Percentiles rank a stretch among this genome's conserved stretches.
phyloP scores from a whole-genome alignment of 1,140 invertebrate species.

The Anagrus nilaparvatae region DNA sequence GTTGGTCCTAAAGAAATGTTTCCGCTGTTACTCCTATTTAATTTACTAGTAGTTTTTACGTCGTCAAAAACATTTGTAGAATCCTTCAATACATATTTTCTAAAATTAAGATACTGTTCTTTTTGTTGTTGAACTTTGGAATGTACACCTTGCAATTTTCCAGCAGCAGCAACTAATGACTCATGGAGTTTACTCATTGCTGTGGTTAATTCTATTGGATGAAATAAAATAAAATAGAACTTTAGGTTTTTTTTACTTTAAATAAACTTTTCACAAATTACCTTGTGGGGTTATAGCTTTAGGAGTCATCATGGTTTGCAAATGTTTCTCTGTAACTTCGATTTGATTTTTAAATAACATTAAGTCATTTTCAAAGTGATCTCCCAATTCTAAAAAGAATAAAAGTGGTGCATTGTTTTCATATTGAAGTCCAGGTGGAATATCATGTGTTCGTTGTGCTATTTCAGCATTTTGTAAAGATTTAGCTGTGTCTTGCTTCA shows the following conservation, averaged over 20 bases:
- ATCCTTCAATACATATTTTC: constrained; percentile 70
- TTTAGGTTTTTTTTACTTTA: constrained; percentile 2
- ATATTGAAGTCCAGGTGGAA: constrained; percentile 62
- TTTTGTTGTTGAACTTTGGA: constrained; percentile 66
- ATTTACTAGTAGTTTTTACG: constrained; percentile 29
- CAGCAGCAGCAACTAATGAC: constrained; percentile 74
- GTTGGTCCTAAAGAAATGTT: constrained; percentile 46
- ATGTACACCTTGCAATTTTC: constrained; percentile 70
- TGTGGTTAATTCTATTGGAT: constrained; percentile 52
- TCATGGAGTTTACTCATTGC: constrained; percentile 74
- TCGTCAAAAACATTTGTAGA: constrained; percentile 67
- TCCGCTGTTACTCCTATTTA: constrained; percentile 24
- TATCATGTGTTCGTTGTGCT: constrained; percentile 68
- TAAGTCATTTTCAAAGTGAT: constrained; percentile 62
- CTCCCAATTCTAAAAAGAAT: constrained; percentile 62
- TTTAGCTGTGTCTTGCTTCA: constrained; percentile 64
- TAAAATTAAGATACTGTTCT: constrained; percentile 69
- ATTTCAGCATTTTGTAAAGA: constrained; percentile 67
- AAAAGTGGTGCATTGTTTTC: constrained; percentile 65
- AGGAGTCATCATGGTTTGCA: constrained; percentile 56
- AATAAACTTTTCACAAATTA: constrained; percentile 23
- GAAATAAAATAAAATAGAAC: constrained; percentile 19
- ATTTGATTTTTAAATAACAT: constrained; percentile 61
- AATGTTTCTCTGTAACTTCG: constrained; percentile 60
- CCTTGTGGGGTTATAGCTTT: constrained; percentile 58